A percentile compares a stretch with the other conserved stretches of the same genome.
phyloP scores from a whole-genome alignment of 2,797 vertebrate species.

The Erethizon dorsatum region DNA sequence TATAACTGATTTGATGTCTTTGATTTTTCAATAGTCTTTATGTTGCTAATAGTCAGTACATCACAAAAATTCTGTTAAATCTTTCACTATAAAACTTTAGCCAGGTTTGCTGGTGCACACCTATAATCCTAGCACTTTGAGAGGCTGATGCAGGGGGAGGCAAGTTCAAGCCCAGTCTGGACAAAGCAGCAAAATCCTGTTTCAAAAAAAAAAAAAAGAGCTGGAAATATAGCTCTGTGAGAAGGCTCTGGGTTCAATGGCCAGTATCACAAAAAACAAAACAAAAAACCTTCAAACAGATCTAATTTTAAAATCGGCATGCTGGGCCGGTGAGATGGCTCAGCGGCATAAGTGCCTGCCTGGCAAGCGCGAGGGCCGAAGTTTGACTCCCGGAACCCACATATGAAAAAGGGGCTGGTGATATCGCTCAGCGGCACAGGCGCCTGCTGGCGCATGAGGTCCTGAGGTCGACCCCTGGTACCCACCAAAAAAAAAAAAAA shows the following conservation, averaged over 20 bases:
- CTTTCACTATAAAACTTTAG: slow-evolving; percentile 78
- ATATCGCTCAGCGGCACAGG: too few species aligned
- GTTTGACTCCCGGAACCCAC: too few species aligned
- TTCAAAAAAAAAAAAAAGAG: neutral
- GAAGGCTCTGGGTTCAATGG: neutral
- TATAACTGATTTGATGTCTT: slow-evolving; percentile 62
- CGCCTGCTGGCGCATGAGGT: too few species aligned
- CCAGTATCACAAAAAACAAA: neutral
- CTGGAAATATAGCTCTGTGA: neutral
- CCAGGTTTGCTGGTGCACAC: neutral
- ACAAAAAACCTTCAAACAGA: neutral
- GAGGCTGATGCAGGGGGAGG: neutral
- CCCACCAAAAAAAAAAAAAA: too few species aligned
- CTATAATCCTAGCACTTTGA: neutral
- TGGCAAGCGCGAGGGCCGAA: too few species aligned
- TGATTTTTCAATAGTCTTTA: slow-evolving; percentile 44
- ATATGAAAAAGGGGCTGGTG: too few species aligned
- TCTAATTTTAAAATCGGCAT: slow-evolving; percentile 17
- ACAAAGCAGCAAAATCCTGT: neutral
- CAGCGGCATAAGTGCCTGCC: too few species aligned
- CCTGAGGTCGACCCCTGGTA: too few species aligned
- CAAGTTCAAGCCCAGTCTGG: neutral
- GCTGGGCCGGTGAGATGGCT: too few species aligned
- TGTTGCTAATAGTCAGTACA: slow-evolving; percentile 75
- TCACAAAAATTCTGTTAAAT: slow-evolving; percentile 66